These are phyloP conservation scores for Slavum lentiscoides DNA, from an alignment of 2,888 invertebrate genomes.

Conservation along the genomic window DNA sequence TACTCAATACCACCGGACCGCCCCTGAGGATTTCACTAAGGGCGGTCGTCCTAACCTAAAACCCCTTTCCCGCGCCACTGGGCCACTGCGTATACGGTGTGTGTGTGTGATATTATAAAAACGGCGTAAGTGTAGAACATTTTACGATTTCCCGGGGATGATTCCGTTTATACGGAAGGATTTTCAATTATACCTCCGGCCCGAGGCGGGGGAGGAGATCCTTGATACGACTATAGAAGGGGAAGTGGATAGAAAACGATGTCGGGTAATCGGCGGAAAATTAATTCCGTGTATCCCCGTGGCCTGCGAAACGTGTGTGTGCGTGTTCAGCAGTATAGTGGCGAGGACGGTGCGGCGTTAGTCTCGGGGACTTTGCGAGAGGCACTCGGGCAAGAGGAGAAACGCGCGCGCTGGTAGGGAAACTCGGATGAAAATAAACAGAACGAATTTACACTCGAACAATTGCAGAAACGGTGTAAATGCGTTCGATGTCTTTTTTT, in stretches of 20 bases:
- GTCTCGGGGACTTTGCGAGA: background rate
- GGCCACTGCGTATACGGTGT: too few relatives aligned
- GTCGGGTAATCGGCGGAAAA: constrained; percentile 51
- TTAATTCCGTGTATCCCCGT: constrained; percentile 31
- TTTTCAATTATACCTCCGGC: constrained; percentile 37
- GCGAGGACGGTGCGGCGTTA: background rate
- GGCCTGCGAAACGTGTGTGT: too few relatives aligned
- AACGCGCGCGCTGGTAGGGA: too few relatives aligned
- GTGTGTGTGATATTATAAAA: too few relatives aligned
- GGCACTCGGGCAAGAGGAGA: too few relatives aligned
- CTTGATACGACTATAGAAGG: too few relatives aligned
- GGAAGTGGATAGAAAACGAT: background rate
- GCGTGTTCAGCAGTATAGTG: too few relatives aligned
- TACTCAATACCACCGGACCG: too few relatives aligned
- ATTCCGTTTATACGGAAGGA: background rate
- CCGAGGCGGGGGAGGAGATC: too few relatives aligned
- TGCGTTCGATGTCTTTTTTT: constrained; percentile 25
- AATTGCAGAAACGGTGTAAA: constrained; percentile 39
- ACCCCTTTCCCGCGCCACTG: too few relatives aligned
- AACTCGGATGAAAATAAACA: constrained; percentile 31
- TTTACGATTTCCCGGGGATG: constrained; percentile 26
- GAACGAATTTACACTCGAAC: constrained; percentile 47
- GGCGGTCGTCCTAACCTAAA: too few relatives aligned
- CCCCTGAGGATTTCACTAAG: too few relatives aligned
- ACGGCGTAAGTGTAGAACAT: background rate